Percentiles rank a stretch among this genome's conserved stretches.
phyloP scores from a whole-genome alignment of 2,888 invertebrate genomes.

The Dysmachus trigonus region DNA sequence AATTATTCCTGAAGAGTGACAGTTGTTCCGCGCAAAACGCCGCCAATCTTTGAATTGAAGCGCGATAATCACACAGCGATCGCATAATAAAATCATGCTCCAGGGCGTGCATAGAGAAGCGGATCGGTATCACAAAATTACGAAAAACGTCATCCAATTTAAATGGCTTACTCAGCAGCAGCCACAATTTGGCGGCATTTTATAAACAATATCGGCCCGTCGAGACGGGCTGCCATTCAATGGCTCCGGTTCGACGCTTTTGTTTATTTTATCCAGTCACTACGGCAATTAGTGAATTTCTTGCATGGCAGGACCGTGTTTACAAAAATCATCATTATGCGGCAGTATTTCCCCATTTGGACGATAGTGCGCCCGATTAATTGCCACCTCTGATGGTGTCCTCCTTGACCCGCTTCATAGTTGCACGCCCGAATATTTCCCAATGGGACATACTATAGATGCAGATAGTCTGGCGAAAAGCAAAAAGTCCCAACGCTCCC shows the following conservation, averaged over 20 bases:
- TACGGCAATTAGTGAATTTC: background rate
- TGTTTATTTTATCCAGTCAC: background rate
- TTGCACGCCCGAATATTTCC: background rate
- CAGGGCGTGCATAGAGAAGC: background rate
- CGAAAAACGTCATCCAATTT: background rate
- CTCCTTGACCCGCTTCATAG: background rate
- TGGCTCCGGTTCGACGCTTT: background rate
- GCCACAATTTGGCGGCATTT: background rate
- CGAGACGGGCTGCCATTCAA: background rate
- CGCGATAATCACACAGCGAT: background rate
- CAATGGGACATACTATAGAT: background rate
- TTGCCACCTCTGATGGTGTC: background rate
- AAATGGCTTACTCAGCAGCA: background rate
- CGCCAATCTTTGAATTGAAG: background rate
- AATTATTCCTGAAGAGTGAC: background rate
- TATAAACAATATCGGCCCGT: background rate
- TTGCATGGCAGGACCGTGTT: background rate
- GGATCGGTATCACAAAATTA: background rate
- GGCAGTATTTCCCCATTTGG: background rate
- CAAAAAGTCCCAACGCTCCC: background rate
- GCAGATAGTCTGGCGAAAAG: background rate
- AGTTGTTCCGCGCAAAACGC: background rate
- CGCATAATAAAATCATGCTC: background rate
- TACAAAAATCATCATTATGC: background rate
- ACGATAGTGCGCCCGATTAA: background rate